Conservation (phyloP, 1,140 invertebrate species). For the Cataglyphis hispanica region DNA sequence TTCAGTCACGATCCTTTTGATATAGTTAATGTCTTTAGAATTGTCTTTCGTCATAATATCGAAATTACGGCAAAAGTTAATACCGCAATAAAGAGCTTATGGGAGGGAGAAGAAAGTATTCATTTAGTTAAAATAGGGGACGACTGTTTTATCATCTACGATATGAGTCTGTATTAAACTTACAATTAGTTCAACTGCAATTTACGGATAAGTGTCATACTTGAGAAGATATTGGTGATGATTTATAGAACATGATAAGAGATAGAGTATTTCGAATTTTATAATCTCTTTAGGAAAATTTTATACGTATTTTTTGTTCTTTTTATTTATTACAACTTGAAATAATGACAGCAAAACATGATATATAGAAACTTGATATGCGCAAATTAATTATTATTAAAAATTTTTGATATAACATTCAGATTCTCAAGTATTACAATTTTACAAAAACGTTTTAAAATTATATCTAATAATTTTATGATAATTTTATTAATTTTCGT, state of each 20-base stretch:
- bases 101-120: constrained; percentile 14
- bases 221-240: constrained; percentile 14
- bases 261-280: background rate
- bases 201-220: background rate
- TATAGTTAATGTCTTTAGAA: constrained; percentile 1
- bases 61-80: constrained; percentile 18
- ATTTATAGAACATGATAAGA: background rate
- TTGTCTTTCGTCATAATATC: constrained; percentile 4
- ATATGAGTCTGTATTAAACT: constrained; percentile 3
- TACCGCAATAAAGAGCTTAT: background rate
- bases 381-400: constrained; percentile 2
- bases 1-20: background rate
- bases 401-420: background rate
- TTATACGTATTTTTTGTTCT: background rate
- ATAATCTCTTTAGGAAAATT: background rate
- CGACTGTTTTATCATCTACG: background rate
- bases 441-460: background rate
- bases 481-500: background rate
- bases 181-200: constrained; percentile 19
- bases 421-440: background rate
- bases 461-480: background rate
- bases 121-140: constrained; percentile 4
- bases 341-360: background rate
- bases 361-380: background rate
- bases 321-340: background rate